Evolutionary conservation across 2,797 vertebrate genomes (phyloP).

Genomic region (Gallinago stenura): DNA sequence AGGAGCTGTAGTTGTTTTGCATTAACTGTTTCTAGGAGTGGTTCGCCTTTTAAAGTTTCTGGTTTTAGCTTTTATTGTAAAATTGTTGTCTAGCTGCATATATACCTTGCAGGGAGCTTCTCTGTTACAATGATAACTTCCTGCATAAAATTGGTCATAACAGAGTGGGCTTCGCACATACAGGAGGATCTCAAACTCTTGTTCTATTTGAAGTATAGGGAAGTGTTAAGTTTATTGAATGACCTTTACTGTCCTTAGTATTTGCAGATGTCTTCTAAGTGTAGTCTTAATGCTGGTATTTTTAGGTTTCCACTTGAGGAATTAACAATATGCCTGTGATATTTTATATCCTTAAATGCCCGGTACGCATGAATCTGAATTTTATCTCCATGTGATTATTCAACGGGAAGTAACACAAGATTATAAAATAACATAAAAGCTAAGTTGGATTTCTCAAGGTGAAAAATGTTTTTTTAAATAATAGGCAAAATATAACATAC

Average conservation of each 20-base stretch:
- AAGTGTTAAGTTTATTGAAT: slow-evolving; percentile 22
- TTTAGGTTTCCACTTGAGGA: not conserved
- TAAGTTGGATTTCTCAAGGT: not conserved
- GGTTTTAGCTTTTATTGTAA: not conserved
- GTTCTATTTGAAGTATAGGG: not conserved
- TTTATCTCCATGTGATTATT: not conserved
- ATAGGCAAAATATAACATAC: not conserved
- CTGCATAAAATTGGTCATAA: not conserved
- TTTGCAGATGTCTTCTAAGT: not conserved
- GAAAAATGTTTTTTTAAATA: not conserved
- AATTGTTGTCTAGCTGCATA: not conserved
- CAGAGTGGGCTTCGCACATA: not conserved
- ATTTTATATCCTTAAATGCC: slow-evolving; percentile 2
- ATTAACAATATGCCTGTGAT: not conserved
- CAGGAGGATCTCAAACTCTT: not conserved
- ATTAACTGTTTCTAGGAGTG: not conserved
- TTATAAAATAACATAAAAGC: not conserved
- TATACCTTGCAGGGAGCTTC: not conserved
- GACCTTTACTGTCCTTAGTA: not conserved
- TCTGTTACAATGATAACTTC: not conserved
- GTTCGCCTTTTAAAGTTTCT: not conserved
- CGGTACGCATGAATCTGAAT: not conserved
- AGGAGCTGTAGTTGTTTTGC: not conserved
- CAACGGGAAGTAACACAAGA: not conserved
- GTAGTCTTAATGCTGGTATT: not conserved